Conservation (phyloP, 53 echinoderm and acorn worm genomes). For the Glandiceps talaboti region DNA sequence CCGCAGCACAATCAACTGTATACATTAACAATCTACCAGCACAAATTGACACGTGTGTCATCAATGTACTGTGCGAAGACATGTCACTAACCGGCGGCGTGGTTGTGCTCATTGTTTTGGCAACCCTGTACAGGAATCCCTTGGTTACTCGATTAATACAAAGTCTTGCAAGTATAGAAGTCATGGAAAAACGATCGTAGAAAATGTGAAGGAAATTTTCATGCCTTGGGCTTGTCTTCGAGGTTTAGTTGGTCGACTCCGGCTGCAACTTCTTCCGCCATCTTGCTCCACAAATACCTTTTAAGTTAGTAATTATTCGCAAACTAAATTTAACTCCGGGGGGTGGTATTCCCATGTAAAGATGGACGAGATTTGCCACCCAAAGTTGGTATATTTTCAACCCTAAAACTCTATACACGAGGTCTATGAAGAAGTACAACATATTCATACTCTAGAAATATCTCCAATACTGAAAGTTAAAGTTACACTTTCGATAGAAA, state of each 20-base stretch:
- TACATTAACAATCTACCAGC: background rate
- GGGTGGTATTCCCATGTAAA: no score
- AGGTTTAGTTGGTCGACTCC: constrained; percentile 17
- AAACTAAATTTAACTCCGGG: no score
- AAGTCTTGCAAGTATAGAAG: constrained; percentile 3
- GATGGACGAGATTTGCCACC: no score
- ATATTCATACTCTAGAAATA: no score
- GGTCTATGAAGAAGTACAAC: no score
- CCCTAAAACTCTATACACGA: no score
- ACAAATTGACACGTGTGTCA: background rate
- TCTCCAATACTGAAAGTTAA: no score
- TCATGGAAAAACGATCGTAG: background rate
- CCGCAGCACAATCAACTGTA: no score
- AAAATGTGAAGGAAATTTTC: constrained; percentile 3
- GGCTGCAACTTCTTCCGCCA: constrained; percentile 30
- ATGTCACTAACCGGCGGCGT: constrained; percentile 17
- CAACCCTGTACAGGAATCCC: constrained; percentile 15
- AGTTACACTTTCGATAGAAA: no score
- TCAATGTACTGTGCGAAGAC: background rate
- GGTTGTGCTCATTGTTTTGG: constrained; percentile 24
- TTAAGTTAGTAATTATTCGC: no score
- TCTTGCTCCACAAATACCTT: no score
- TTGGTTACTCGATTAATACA: background rate
- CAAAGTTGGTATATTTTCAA: no score
- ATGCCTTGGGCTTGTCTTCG: constrained; percentile 36